Percentiles rank a stretch among this genome's conserved stretches.
phyloP scores from a whole-genome alignment of 1,140 invertebrate genomes.

The Eciton burchellii region DNA sequence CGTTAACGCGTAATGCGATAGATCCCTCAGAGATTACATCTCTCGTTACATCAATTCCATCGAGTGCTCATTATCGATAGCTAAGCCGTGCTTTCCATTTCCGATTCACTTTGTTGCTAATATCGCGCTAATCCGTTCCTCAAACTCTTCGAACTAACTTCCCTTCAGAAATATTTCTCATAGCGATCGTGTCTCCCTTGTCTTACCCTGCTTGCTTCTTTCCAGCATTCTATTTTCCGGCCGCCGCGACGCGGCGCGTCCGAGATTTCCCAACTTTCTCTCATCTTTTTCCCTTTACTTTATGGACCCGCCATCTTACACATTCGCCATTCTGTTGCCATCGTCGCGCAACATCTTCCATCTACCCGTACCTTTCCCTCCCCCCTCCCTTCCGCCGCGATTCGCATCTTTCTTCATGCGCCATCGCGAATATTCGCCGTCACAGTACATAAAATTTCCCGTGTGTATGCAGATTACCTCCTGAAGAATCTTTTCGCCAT shows the following conservation, averaged over 20 bases:
- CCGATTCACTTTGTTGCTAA: conserved; percentile 21
- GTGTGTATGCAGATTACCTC: conserved; percentile 43
- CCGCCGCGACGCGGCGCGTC: not conserved
- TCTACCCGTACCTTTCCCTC: not conserved
- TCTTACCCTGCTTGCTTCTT: not conserved
- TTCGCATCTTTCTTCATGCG: conserved; percentile 5
- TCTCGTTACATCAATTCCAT: conserved; percentile 5
- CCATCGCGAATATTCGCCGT: conserved; percentile 18
- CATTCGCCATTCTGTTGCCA: conserved; percentile 31
- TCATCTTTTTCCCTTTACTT: conserved; percentile 37
- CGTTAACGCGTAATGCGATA: not conserved
- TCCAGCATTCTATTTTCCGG: not conserved
- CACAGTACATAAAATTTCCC: conserved; percentile 43
- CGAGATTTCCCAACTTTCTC: conserved; percentile 32
- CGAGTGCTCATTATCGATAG: conserved; percentile 31
- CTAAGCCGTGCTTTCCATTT: not conserved
- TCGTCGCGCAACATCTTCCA: conserved; percentile 38
- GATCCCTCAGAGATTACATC: conserved; percentile 8
- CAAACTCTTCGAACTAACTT: conserved; percentile 13
- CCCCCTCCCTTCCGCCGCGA: not conserved
- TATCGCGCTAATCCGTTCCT: conserved; percentile 31
- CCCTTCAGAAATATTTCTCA: conserved; percentile 35
- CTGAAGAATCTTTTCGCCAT: conserved; percentile 41
- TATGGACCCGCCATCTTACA: conserved; percentile 15
- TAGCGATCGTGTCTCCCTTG: not conserved